Base-by-base conservation (phyloP, 2,113 vertebrate species). In the Chascanopsetta lugubris region DNA sequence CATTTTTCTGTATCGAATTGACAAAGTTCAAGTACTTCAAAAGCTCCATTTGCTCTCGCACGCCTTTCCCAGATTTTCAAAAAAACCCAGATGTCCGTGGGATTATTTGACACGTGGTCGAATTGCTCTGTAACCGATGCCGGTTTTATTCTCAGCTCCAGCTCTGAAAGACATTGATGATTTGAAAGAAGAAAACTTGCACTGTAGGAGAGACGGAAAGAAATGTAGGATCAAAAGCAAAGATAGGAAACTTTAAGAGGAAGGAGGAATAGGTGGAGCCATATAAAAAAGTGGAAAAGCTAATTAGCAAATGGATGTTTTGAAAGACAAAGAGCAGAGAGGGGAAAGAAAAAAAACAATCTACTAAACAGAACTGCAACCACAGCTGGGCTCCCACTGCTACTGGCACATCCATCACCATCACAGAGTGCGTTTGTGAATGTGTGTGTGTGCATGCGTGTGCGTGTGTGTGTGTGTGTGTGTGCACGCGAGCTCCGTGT, bases 271-370 rank as follows among this genome's bases (percentile, higher is more conserved):
- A 18, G 47, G 47, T 25, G 62, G 60, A 64, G 77, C 57, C 59
- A 72, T 50, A 64, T 63, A 55, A n/a, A 65, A 58, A 8, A 74
- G 36, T 13, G 11, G 25, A 63, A 56, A 46, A 68, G 6, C 55
- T 75, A 80, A 87, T 82, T 61, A 77, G 69, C 66, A 77, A 84
- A 87, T 84, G 69, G 79, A 71, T 54, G 18, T 58, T 77, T 61
- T 79, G 77, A 83, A 60, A 67, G 74, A 83, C 65, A 70, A 66
- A 81, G 7, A 67, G 67, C 61, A 73, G 69, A 72, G 38, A 53
- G 25, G 25, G n/a, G n/a, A n/a, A n/a, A n/a, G n/a, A n/a, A n/a
- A n/a, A 60, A 69, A 68, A 72, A 73, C 30, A 61, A 59, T 79
- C 81, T 69, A 69, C 68, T 32, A 63, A 76, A 81, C 69, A 66